Base-by-base conservation (phyloP, 1,140 invertebrate species). In the Drosophila oshimai region DNA sequence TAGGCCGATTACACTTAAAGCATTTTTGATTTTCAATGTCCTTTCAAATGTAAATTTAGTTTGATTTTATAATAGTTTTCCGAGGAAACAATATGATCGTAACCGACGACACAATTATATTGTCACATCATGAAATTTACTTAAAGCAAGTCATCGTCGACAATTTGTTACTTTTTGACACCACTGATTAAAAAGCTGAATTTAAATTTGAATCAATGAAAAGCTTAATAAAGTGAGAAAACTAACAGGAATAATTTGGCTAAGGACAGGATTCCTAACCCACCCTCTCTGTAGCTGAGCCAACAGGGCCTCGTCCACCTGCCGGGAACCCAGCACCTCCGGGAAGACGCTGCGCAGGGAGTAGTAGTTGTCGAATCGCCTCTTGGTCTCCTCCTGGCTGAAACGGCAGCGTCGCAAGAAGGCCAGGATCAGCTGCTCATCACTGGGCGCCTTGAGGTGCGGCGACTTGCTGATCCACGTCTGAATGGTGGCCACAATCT, bases 331-430 rank as follows among this genome's bases (percentile, higher is more conserved):
- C 41, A 91, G 89, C 41, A 93, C 90, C 61, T 95, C 94, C 1
- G 94, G 94, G 15, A 93, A 91, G 6, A 92, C 77, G 10, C 91
- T 91, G 70, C 92, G 91, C 37, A 94, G 84, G 2, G 94, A 93
- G 70, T 94, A 94, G 83, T 92, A 94, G 89, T 93, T 92, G 62
- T 95, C 94, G 2, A 95, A 64, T 68, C 94, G 94, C 64, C 93
- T 86, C 80, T 95, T 95, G 4, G 93, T 92, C 70, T 92, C 91
- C 89, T 95, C 93, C 62, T 95, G 88, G 68, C 94, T 95, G 81
- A 93, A 94, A 79, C 95, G 95, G 70, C 93, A 93, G 31, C 94
- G 93, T 2, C 94, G 92, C 29, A 95, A 89, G 80, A 94, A 94
- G 29, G 91, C 91, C 33, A 94, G 64, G 5, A 95, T 61, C 76